Evolutionary conservation across 1,140 invertebrate genomes (phyloP), one percentile per base, ranked within the genome.

Genomic region (Sitodiplosis mosellana): DNA sequence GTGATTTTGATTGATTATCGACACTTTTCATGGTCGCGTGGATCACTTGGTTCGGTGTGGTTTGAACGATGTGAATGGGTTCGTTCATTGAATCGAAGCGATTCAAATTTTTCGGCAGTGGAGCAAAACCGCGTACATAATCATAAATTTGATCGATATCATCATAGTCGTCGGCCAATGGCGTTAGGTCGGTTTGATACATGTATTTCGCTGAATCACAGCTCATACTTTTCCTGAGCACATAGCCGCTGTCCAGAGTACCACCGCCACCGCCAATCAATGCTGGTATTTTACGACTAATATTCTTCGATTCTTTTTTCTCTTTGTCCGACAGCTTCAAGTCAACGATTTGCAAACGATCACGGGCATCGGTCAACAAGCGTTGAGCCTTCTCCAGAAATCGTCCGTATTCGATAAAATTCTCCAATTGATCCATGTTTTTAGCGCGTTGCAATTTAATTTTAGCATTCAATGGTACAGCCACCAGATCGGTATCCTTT

Each of bases 111-210:
- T 87, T 88, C 0, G 87, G 87, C 27, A 92, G 69, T 1, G 88
- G 87, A 12, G 85, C 84, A 56, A 92, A 85, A 0, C 90, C 90
- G 42, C 90, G 71, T 0, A 96, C 88, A 61, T 94, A 95, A 59
- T 91, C 87, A 63, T 96, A 96, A 49, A 96, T 90, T 65, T 93
- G 87, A 69, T 96, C 90, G 53, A 94, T 92, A 67, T 96, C 90
- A 55, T 93, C 87, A 66, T 93, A 92, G 54, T 93, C 86, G 58
- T 87, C 83, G 10, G 77, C 73, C 48, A 77, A 75, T 12, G 73
- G 67, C 41, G 37, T 27, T 38, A 27, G 6, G 5, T 38, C 27
- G 20, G 46, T n/a, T 41, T 48, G n/a, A 14, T 47, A 17, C 20
- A 37, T 21, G 33, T 40, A 12, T 21, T 19, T 11, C 51, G 56